Evolutionary conservation across 37 sponge, comb jelly and placozoan species (phyloP).

Genomic region (Chondrosia reniformis): DNA sequence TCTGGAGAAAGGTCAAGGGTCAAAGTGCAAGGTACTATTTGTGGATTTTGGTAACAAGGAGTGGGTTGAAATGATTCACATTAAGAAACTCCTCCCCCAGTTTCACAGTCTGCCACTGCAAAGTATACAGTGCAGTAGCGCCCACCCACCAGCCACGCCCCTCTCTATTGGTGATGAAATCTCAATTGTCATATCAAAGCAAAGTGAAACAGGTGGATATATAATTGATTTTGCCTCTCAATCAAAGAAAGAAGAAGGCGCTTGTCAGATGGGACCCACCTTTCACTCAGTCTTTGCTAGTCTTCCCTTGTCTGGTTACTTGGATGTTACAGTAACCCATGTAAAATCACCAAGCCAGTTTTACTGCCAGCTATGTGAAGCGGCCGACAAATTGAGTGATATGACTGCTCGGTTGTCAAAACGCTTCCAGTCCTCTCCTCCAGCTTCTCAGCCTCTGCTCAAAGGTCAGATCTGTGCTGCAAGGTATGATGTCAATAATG

Average conservation of each 20-base stretch:
- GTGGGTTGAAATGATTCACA: not conserved
- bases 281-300: too few species aligned
- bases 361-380: constrained; percentile 58
- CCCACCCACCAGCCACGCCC: not conserved
- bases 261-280: not conserved
- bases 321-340: constrained; percentile 53
- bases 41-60: constrained; percentile 73
- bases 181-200: not conserved
- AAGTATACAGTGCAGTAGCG: not conserved
- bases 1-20: not conserved
- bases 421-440: too few species aligned
- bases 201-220: not conserved
- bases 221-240: not conserved
- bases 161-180: not conserved
- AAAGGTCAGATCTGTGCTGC: constrained; percentile 45
- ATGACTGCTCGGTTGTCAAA: constrained; percentile 32
- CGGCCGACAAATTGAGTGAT: constrained; percentile 36
- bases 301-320: not conserved
- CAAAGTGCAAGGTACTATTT: not conserved
- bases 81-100: not conserved
- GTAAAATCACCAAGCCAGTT: constrained; percentile 53
- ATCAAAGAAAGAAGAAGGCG: too few species aligned
- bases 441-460: not conserved
- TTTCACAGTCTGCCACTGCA: not conserved
- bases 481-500: constrained; percentile 33